Evolutionary conservation across 1,140 invertebrate genomes (phyloP).

Genomic region (Drosophila burlai): DNA sequence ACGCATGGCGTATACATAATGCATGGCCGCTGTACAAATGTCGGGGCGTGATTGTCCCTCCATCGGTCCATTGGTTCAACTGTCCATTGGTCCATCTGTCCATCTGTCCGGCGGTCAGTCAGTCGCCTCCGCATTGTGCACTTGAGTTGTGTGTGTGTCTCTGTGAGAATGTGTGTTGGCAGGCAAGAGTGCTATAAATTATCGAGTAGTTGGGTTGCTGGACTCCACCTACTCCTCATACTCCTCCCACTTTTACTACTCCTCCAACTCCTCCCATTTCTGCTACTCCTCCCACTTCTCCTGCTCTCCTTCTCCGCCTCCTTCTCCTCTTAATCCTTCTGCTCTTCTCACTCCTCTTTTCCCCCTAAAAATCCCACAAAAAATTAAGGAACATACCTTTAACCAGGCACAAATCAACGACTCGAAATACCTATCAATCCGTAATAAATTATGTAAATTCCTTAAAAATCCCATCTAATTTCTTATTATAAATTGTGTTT

Average conservation of each 20-base stretch:
- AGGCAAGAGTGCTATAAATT: conserved; percentile 79
- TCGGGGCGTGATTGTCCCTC: conserved; percentile 64
- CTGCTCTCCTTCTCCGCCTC: no score
- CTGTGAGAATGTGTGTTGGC: conserved; percentile 49
- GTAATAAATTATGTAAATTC: background rate
- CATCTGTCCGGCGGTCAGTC: conserved; percentile 15
- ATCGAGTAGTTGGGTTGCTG: conserved; percentile 75
- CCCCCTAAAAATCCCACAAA: background rate
- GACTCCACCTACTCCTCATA: background rate
- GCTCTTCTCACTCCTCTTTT: background rate
- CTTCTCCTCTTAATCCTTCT: background rate
- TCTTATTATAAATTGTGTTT: background rate
- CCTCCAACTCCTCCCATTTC: no score
- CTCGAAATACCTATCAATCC: background rate
- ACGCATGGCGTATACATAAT: conserved; percentile 78
- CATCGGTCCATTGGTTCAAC: background rate
- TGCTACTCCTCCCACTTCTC: background rate
- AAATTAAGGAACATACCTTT: background rate
- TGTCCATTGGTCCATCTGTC: background rate
- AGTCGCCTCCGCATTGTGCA: conserved; percentile 51
- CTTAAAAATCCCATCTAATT: background rate
- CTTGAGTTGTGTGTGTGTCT: conserved; percentile 54
- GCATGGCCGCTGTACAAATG: conserved; percentile 64
- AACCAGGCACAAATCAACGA: background rate
- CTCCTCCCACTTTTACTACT: no score